Conservation (phyloP, 2,888 invertebrate genomes). For the Volucella zonaria region DNA sequence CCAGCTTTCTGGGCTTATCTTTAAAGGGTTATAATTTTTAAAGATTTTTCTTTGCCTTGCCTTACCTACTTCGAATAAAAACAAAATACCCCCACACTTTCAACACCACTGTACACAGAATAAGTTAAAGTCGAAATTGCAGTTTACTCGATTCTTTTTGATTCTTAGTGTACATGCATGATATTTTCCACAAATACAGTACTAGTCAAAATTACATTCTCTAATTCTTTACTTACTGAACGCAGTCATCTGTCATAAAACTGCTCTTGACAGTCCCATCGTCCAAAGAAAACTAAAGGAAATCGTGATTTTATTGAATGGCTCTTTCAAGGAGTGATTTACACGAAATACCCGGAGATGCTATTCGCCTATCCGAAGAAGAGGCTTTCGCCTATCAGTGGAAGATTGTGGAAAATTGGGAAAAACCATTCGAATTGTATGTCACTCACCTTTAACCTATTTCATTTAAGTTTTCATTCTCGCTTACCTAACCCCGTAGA, state of each 20-base stretch:
- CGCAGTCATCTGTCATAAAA: constrained; percentile 2
- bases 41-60: too few species aligned
- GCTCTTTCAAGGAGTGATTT: constrained; percentile 83
- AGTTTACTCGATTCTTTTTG: too few species aligned
- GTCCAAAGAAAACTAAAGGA: neutral
- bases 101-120: too few species aligned
- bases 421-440: constrained; percentile 85
- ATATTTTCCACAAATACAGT: constrained; percentile 7
- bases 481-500: constrained; percentile 79
- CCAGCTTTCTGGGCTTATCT: too few species aligned
- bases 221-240: neutral
- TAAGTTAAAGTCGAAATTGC: too few species aligned
- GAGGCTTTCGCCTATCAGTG: constrained; percentile 86
- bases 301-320: constrained; percentile 84
- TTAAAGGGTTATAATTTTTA: too few species aligned
- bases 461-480: constrained; percentile 46
- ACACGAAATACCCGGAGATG: constrained; percentile 85
- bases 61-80: too few species aligned
- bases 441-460: constrained; percentile 76
- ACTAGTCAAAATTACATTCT: neutral
- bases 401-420: constrained; percentile 85
- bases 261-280: neutral
- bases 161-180: too few species aligned
- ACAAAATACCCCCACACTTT: too few species aligned
- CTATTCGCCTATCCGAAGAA: constrained; percentile 84